Base-by-base conservation (phyloP, 30 jellyfish, hydroid and myxozoan genomes). In the Phacellophora camtschatica region DNA sequence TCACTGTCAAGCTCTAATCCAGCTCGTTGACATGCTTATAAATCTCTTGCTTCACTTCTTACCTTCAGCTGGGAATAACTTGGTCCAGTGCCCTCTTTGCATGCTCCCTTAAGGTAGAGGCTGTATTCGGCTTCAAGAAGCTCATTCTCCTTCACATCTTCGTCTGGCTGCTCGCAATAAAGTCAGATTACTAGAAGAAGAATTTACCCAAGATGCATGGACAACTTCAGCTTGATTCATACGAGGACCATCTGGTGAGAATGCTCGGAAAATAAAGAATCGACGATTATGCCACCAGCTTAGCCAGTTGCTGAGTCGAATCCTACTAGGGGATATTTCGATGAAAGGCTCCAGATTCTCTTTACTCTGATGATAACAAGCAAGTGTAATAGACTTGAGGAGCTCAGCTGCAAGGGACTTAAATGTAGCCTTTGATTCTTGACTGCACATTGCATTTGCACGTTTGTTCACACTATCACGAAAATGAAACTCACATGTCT, bases 281-380 rank as follows among this genome's bases (percentile, higher is more conserved):
- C 56, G 51, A 28, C 56, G 77, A 63, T 30, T 28, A 28, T 63
- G 56, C 77, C 77, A 63, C 77, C 54, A 63, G 56, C 56, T 35
- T 28, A 63, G 68, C 77, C 77, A 63, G 77, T 19, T 35, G 77
- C 77, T 63, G 69, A 55, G 69, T 55, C 22, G 69, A 2, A 55
- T 55, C 39, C 69, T 55, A 11, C 69, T 55, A 1, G 69, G 69
- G 12, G 69, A 55, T 13, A 55, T 55, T 55, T 55, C 35, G 69
- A 55, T 55, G 69, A 55, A 55, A 55, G 69, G 32, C 4, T 55
- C 69, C 69, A 55, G 69, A 55, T 55, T 55, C 69, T 55, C 69
- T 55, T 55, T 55, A 55, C 69, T 55, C 69, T 55, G 69, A 55
- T 55, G 69, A 55, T 55, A 55, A 55, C 69, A 2, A 55, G 69